Evolutionary conservation across 2,888 invertebrate genomes (phyloP), one percentile per base, ranked within the genome.

Genomic region (Leptinotarsa juncta): DNA sequence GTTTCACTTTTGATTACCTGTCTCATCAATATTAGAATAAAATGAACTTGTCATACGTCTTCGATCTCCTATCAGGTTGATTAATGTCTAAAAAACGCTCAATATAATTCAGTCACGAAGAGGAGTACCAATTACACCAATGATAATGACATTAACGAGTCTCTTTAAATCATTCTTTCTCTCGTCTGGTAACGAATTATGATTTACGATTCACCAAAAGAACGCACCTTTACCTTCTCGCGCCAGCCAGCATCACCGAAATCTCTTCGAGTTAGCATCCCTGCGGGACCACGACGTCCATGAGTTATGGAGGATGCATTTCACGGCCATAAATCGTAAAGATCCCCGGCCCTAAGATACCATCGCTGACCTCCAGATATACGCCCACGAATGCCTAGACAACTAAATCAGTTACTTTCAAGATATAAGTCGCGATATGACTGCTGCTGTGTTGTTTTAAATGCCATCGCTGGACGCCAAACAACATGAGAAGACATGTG

Each of bases 321-420:
- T 85, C 84, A 85, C 80, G 82, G 85, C 84, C 83, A 87, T 87
- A 87, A 87, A 87, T 87, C 85, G 86, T 86, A 85, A 75, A 73
- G 85, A 85, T 85, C 85, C 85, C 84, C 82, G 83, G 73, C 81
- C 79, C 74, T 85, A 81, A 73, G 77, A 77, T 78, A 78, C 67
- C 74, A 79, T 79, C 79, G 70, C 75, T 79, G 76, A 79, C 79
- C 79, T 77, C 75, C 72, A 77, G 76, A 78, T 76, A 87, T 86
- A 87, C 87, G 88, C 88, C 88, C 86, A 88, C 87, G 84, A 85
- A 82, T 83, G 83, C 84, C 88, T 86, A 88, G 87, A 88, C 88
- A 87, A 87, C 88, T 88, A 88, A 88, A 88, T 88, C 88, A 88
- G 86, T 86, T 85, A 85, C 82, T 82, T 69, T 76, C 74, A 68